Evolutionary conservation across 53 echinoderm and acorn worm species (phyloP).

Genomic region (Patiria pectinifera): DNA sequence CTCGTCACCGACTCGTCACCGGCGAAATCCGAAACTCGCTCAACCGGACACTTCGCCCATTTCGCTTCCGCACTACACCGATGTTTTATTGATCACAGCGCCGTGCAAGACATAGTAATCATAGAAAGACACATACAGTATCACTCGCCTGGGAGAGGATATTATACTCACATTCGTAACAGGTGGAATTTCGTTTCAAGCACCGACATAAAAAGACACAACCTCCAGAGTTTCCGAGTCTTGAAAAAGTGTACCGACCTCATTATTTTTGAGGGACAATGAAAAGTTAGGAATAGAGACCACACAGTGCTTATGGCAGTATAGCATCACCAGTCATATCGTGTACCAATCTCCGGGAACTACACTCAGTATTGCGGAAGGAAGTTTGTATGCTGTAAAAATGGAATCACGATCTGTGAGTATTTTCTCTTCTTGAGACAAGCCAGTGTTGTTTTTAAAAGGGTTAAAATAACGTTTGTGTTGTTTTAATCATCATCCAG

Average conservation of each 20-base stretch:
- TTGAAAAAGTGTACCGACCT: neutral
- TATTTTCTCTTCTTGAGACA: neutral
- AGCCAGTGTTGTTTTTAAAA: neutral
- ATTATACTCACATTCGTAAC: neutral
- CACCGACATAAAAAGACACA: neutral
- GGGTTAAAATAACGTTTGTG: neutral
- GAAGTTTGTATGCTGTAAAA: neutral
- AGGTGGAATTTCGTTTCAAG: neutral
- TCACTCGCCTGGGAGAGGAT: neutral
- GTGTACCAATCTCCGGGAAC: neutral
- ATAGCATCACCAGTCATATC: no score
- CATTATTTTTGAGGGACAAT: neutral
- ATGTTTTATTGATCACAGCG: slow-evolving; percentile 4
- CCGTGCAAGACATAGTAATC: neutral
- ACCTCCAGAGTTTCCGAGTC: neutral
- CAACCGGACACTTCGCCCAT: neutral
- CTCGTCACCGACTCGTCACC: neutral
- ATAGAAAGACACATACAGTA: neutral
- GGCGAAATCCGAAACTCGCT: slow-evolving; percentile 1
- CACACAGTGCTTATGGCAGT: no score
- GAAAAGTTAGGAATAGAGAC: neutral
- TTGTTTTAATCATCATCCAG: neutral
- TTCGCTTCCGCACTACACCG: neutral
- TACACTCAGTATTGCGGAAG: neutral
- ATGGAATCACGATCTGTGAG: neutral